These are phyloP conservation scores for Tuta absoluta DNA, from an alignment of 2,888 invertebrate species.

Conservation along the genomic window DNA sequence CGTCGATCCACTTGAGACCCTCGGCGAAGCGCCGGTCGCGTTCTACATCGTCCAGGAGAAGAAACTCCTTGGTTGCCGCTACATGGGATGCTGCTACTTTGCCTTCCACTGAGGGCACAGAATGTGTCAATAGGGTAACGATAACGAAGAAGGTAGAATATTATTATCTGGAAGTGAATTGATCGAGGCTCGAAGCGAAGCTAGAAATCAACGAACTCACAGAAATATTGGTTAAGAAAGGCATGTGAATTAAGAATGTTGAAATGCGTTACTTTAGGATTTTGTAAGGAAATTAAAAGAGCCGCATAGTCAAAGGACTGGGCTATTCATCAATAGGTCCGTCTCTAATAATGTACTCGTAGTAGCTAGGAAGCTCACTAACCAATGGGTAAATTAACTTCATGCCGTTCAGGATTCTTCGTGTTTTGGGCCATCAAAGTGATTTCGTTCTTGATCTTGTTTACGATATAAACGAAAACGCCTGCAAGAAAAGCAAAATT, in stretches of 20 bases:
- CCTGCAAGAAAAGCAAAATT: constrained; percentile 53
- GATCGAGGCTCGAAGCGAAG: no score
- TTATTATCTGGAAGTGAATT: no score
- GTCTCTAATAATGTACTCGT: no score
- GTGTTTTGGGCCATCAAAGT: constrained; percentile 75
- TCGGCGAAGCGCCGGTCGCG: constrained; percentile 81
- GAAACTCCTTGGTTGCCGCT: constrained; percentile 77
- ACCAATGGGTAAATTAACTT: constrained; percentile 81
- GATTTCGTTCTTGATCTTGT: constrained; percentile 77
- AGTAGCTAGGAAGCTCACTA: not conserved
- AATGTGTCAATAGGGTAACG: no score
- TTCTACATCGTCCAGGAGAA: constrained; percentile 78
- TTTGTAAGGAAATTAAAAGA: no score
- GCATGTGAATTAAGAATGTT: no score
- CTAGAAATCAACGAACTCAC: no score
- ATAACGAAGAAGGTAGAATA: no score
- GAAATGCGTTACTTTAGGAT: no score
- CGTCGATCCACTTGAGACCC: constrained; percentile 79
- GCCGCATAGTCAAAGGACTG: not conserved
- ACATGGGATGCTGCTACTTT: constrained; percentile 81
- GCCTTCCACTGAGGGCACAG: constrained; percentile 59
- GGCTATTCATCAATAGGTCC: not conserved
- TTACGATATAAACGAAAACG: constrained; percentile 80
- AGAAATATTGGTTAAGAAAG: no score
- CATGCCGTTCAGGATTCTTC: constrained; percentile 70